A percentile compares a stretch with the other conserved stretches of the same genome.
Conservation (phyloP, 1,140 invertebrate species). For the Kradibia gibbosae region DNA sequence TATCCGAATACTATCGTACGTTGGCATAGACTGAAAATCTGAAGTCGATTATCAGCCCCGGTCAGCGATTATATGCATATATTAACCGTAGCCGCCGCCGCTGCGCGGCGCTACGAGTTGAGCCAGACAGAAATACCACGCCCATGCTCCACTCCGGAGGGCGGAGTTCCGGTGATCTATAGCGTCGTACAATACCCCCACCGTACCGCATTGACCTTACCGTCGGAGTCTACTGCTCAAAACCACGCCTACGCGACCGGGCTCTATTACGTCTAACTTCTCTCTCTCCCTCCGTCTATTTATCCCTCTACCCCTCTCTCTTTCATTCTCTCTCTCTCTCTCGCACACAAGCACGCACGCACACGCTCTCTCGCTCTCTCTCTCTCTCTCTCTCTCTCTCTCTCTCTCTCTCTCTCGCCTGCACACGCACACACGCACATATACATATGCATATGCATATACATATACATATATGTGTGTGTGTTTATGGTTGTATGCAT, state of each 20-base stretch:
- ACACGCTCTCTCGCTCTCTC: neutral
- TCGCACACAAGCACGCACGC: too few species aligned
- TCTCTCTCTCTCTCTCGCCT: neutral
- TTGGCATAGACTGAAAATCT: neutral
- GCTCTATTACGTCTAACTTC: neutral
- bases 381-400: neutral
- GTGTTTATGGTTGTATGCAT: too few species aligned
- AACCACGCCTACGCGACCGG: conserved; percentile 52
- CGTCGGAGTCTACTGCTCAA: conserved; percentile 40
- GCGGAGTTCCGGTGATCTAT: conserved; percentile 71
- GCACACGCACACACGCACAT: too few species aligned
- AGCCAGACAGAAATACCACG: conserved; percentile 52
- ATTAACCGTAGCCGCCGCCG: conserved; percentile 27
- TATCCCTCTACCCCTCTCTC: neutral
- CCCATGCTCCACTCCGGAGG: conserved; percentile 51
- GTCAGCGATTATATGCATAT: neutral
- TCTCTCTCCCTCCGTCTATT: neutral
- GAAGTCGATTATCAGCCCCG: conserved; percentile 19
- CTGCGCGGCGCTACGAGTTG: conserved; percentile 60
- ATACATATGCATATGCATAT: too few species aligned
- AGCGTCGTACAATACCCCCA: conserved; percentile 72
- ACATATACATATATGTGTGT: too few species aligned
- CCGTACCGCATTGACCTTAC: conserved; percentile 31
- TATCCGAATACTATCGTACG: neutral
- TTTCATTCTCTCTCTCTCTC: neutral